Evolutionary conservation across 2,797 vertebrate genomes (phyloP).

Genomic region (Smutsia gigantea): DNA sequence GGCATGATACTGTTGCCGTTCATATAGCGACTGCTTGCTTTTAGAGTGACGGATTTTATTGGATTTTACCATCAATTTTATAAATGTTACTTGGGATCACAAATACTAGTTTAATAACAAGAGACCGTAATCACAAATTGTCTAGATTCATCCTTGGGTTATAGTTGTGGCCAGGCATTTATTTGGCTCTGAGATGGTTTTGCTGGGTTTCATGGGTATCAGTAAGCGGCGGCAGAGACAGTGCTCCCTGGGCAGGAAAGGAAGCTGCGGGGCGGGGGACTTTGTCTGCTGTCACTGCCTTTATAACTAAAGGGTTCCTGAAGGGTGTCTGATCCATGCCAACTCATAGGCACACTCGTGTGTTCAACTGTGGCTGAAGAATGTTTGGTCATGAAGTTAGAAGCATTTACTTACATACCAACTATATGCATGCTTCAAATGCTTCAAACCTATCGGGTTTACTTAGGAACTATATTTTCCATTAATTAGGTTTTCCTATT

Average conservation of each 20-base stretch:
- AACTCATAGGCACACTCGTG: background rate
- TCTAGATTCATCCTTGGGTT: background rate
- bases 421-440: background rate
- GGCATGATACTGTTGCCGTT: background rate
- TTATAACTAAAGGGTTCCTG: background rate
- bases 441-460: background rate
- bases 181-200: background rate
- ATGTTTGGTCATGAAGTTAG: background rate
- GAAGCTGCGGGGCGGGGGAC: background rate
- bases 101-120: background rate
- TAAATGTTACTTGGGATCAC: background rate
- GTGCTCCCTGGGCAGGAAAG: background rate
- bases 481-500: background rate
- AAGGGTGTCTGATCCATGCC: background rate
- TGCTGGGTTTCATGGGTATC: background rate
- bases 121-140: background rate
- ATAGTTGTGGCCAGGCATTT: background rate
- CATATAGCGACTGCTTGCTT: background rate
- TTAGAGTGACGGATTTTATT: background rate
- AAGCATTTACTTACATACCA: background rate
- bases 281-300: background rate
- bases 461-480: background rate
- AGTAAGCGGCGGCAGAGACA: background rate
- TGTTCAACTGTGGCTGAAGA: background rate
- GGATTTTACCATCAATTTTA: background rate